Conservation (phyloP, 2,888 invertebrate species). For the Ormyrus rosae region DNA sequence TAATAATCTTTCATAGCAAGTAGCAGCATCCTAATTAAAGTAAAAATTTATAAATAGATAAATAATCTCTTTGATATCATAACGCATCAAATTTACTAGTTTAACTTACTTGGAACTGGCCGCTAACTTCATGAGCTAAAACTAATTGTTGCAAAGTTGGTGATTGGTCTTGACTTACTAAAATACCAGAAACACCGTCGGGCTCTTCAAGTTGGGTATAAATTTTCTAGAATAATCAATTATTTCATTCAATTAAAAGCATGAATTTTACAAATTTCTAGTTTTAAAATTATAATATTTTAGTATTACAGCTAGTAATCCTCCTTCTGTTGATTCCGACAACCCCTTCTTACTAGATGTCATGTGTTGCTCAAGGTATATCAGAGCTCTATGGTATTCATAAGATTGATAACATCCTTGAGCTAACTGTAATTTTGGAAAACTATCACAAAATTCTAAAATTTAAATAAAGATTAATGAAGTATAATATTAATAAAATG, state of each 20-base stretch:
- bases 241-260: not conserved
- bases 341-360: conserved; percentile 72
- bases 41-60: not conserved
- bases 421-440: conserved; percentile 83
- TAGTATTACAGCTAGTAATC: conserved; percentile 69
- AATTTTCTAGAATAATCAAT: conserved; percentile 79
- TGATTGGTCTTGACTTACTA: conserved; percentile 84
- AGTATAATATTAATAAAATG: conserved; percentile 1
- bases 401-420: conserved; percentile 85
- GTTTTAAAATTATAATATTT: not conserved
- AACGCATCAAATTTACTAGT: conserved; percentile 1
- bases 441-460: conserved; percentile 73
- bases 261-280: not conserved
- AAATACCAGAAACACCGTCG: conserved; percentile 89
- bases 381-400: conserved; percentile 85
- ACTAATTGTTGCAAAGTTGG: conserved; percentile 90
- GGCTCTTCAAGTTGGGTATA: conserved; percentile 93
- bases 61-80: not conserved
- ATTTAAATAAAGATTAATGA: not conserved
- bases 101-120: conserved; percentile 80
- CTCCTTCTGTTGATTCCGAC: conserved; percentile 68
- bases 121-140: conserved; percentile 89
- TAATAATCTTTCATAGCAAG: conserved; percentile 91
- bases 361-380: conserved; percentile 86
- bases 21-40: conserved; percentile 83